Conservation (phyloP, 2,113 vertebrate species). For the Xiphias gladius region DNA sequence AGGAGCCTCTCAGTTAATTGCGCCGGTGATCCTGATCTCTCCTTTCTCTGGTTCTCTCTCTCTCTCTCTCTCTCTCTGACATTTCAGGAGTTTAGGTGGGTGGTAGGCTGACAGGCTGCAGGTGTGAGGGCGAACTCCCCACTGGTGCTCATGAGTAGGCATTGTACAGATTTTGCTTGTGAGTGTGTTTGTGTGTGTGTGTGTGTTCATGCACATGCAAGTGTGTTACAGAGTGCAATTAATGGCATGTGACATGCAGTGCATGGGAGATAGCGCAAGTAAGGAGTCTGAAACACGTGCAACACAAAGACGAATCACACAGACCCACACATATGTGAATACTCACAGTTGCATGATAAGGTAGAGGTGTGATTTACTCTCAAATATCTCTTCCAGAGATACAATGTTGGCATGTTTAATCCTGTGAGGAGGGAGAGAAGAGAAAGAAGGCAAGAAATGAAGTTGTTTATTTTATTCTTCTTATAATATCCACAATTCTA, state of each 20-base stretch:
- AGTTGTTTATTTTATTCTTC: background rate
- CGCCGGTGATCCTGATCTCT: constrained; percentile 29
- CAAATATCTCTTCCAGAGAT: constrained; percentile 97
- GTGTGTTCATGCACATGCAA: background rate
- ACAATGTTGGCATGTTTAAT: constrained; percentile 98
- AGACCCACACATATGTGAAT: constrained; percentile 55
- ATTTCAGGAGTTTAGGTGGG: constrained; percentile 67
- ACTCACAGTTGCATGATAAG: constrained; percentile 99
- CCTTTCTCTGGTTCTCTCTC: constrained; percentile 19
- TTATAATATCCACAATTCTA: background rate
- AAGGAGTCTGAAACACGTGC: constrained; percentile 47
- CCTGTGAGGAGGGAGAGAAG: constrained; percentile 79
- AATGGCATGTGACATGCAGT: constrained; percentile 65
- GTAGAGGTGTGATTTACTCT: constrained; percentile 96
- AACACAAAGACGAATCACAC: constrained; percentile 15
- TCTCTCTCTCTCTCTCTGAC: constrained; percentile 57
- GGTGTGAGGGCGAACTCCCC: constrained; percentile 76
- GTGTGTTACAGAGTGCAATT: constrained; percentile 65
- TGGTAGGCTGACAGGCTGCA: constrained; percentile 70
- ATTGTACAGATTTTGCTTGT: constrained; percentile 3
- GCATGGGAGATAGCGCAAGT: constrained; percentile 47
- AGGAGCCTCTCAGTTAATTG: constrained; percentile 19
- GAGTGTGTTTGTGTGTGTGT: constrained; percentile 10
- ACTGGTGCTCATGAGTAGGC: constrained; percentile 48
- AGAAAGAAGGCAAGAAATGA: background rate